Conservation (phyloP, 2,113 vertebrate species). For the Bucco capensis region DNA sequence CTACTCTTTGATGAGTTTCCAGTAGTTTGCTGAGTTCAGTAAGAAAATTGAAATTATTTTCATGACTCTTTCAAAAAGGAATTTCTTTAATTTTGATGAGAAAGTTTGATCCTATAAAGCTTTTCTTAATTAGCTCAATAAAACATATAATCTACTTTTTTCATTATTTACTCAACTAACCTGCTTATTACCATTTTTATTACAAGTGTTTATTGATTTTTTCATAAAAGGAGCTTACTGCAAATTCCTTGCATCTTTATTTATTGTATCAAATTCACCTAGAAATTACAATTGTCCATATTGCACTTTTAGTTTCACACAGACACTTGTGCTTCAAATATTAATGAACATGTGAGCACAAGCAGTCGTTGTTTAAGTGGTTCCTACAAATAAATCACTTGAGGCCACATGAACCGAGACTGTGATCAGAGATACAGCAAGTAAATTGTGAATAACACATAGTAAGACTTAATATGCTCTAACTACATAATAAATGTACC, state of each 20-base stretch:
- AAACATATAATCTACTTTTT: constrained; percentile 11
- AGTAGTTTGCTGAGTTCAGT: background rate
- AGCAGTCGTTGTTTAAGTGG: rapidly evolving
- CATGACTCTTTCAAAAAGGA: background rate
- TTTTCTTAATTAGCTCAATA: constrained; percentile 45
- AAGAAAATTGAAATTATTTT: background rate
- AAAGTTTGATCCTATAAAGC: constrained; percentile 12
- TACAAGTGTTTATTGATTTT: constrained; percentile 38
- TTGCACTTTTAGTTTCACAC: background rate
- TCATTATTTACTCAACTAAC: constrained; percentile 43
- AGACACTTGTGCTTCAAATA: background rate
- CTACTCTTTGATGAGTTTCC: background rate
- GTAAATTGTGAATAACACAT: background rate
- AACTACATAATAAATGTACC: background rate
- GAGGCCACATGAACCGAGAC: background rate
- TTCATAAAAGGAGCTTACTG: constrained; percentile 35
- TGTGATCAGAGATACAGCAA: background rate
- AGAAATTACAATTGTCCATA: background rate
- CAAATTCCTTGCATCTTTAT: constrained; percentile 1
- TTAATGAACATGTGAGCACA: background rate
- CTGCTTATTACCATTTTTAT: constrained; percentile 51
- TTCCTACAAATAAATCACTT: background rate
- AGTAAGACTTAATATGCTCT: background rate
- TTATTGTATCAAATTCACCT: background rate
- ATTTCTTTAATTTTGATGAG: constrained; percentile 47